phyloP scores from a whole-genome alignment of 2,888 invertebrate genomes.

The Ormyrus nitidulus region DNA sequence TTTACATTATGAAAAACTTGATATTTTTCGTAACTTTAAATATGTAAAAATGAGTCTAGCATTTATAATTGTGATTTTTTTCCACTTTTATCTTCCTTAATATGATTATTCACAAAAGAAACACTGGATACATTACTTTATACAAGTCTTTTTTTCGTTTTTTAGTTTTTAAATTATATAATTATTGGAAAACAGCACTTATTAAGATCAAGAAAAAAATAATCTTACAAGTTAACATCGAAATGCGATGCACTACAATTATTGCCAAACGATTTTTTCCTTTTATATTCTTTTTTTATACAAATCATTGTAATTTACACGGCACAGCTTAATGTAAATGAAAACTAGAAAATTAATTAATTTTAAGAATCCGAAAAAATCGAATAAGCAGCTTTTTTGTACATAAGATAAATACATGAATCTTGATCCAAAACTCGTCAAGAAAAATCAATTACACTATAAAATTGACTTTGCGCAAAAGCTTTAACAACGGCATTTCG shows the following conservation, averaged over 20 bases:
- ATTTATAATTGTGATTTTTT: conserved; percentile 22
- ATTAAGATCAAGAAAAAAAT: conserved; percentile 32
- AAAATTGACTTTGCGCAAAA: conserved; percentile 19
- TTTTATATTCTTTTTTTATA: conserved; percentile 49
- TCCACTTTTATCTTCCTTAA: conserved; percentile 13
- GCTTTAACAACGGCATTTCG: conserved; percentile 26
- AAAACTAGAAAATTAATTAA: conserved; percentile 13
- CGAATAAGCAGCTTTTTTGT: conserved; percentile 36
- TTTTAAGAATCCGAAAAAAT: conserved; percentile 31
- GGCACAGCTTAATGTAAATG: conserved; percentile 41
- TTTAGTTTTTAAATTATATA: conserved; percentile 52
- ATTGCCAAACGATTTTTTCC: conserved; percentile 48
- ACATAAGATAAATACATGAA: conserved; percentile 49
- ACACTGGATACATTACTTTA: conserved; percentile 62
- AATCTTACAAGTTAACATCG: conserved; percentile 38
- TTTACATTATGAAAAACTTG: conserved; percentile 33
- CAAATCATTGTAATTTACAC: conserved; percentile 44
- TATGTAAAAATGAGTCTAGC: conserved; percentile 39
- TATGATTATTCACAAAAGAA: conserved; percentile 61
- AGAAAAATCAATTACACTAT: conserved; percentile 30
- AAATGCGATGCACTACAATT: conserved; percentile 33
- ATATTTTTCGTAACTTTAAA: background rate
- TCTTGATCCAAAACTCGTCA: conserved; percentile 30
- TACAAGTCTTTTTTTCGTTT: conserved; percentile 58
- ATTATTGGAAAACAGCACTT: conserved; percentile 30